Base-by-base conservation (phyloP, 2,113 vertebrate species). In the Vireo altiloquus region DNA sequence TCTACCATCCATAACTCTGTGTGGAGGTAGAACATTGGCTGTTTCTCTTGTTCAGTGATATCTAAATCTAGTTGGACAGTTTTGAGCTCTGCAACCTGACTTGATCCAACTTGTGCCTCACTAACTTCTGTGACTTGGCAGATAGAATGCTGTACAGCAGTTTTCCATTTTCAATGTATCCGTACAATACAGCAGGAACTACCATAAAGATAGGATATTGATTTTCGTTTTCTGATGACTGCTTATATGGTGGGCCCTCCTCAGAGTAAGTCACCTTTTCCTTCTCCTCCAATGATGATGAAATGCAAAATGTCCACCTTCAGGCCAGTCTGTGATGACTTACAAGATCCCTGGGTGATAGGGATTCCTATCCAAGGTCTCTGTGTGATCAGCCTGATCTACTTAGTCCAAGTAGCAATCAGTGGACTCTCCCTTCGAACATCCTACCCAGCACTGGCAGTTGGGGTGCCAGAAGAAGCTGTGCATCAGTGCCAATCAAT, bases 291-390 rank as follows among this genome's bases (percentile, higher is more conserved):
- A n/a, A 3, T 28, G 23, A 84, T 7, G 8, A 54, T 47, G 10
- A 39, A 64, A 23, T 28, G 8, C 24, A n/a, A 39, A 28, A 74
- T 46, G 12, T 23, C 18, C 50, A 47, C 19, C 23, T 84, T 47
- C 0, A 0, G 28, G 9, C 49, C 19, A 47, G 15, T n/a, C 30
- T 0, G 0, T 30, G 59, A 49, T 30, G 70, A 49, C 10, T 56
- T 40, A 23, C 15, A 47, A 74, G 24, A n/a, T 47, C 12, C 19
- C n/a, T 39, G 19, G 15, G 7, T n/a, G 15, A 56, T 27, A 23
- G 19, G 12, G 15, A 8, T 47, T 49, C 12, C 15, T 40, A 15
- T 56, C n/a, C 40, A n/a, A 65, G 12, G 19, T 23, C 35, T n/a
- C 30, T n/a, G 19, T 19, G 50, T 20, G 30, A 56, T n/a, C 28